A percentile compares a stretch with the other conserved stretches of the same genome.
phyloP scores from a whole-genome alignment of 2,797 vertebrate genomes.

The Pogonophryne albipinna region DNA sequence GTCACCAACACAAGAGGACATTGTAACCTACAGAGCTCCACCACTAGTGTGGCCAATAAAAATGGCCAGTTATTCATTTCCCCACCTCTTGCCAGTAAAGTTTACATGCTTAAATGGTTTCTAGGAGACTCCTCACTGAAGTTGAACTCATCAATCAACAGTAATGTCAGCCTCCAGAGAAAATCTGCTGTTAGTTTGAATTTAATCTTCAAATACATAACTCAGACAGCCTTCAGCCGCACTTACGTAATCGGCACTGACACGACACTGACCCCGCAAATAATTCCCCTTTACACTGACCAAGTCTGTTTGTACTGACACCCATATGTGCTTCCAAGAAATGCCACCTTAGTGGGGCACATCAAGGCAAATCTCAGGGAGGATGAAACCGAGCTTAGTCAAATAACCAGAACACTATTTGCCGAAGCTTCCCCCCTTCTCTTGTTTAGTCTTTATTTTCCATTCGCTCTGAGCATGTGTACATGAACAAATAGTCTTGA shows the following conservation, averaged over 20 bases:
- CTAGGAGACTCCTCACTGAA: no score
- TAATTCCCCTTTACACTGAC: constrained; percentile 13
- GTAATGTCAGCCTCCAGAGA: no score
- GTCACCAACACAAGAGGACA: no score
- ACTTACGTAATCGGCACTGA: neutral
- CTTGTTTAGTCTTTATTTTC: constrained; percentile 29
- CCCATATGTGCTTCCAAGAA: constrained; percentile 13
- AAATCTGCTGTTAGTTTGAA: constrained; percentile 2
- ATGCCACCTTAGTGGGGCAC: constrained; percentile 1
- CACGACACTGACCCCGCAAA: constrained; percentile 3
- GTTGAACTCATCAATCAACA: no score
- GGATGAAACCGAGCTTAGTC: neutral
- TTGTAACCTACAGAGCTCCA: no score
- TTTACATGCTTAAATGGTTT: no score
- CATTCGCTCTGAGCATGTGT: neutral
- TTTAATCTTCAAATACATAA: neutral
- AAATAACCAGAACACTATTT: constrained; percentile 2
- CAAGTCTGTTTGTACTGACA: constrained; percentile 29
- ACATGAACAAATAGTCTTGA: constrained; percentile 22
- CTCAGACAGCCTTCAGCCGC: neutral
- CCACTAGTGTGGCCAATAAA: no score
- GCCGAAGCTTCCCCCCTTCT: neutral
- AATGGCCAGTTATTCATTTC: no score
- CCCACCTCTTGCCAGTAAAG: no score
- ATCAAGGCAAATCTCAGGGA: neutral